Percentiles rank a stretch among this genome's conserved stretches.
Conservation (phyloP, 2,888 invertebrate species). For the Oscheius sp. region DNA sequence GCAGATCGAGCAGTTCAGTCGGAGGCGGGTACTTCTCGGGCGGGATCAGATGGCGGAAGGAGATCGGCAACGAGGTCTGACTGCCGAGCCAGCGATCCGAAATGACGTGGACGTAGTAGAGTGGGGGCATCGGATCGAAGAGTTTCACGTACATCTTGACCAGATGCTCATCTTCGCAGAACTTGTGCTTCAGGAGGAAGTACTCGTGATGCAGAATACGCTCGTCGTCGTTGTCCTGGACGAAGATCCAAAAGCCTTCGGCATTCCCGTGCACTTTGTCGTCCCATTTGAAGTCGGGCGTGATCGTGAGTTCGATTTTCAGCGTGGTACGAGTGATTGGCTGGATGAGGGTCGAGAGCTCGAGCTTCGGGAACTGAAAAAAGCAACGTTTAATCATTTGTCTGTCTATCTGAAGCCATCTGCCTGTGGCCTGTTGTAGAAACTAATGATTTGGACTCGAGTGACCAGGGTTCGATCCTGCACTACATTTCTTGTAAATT, state of each 20-base stretch:
- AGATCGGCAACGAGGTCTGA: slow-evolving; percentile 83
- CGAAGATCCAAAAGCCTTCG: slow-evolving; percentile 80
- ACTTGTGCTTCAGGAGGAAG: slow-evolving; percentile 91
- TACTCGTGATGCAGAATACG: slow-evolving; percentile 91
- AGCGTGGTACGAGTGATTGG: slow-evolving; percentile 91
- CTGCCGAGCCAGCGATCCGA: slow-evolving; percentile 77
- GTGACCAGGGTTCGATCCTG: too few species aligned
- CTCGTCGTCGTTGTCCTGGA: slow-evolving; percentile 79
- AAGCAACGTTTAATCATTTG: neutral
- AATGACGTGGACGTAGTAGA: slow-evolving; percentile 86
- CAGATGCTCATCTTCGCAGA: slow-evolving; percentile 91
- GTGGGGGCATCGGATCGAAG: slow-evolving; percentile 96
- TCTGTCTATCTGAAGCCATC: neutral
- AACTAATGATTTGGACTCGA: too few species aligned
- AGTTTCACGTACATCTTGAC: slow-evolving; percentile 98
- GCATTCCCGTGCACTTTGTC: slow-evolving; percentile 82
- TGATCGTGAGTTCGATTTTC: slow-evolving; percentile 93
- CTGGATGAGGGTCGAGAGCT: slow-evolving; percentile 94
- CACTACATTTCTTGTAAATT: too few species aligned
- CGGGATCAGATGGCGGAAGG: slow-evolving; percentile 93
- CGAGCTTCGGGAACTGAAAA: slow-evolving; percentile 86
- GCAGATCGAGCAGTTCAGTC: slow-evolving; percentile 94
- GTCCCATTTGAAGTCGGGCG: slow-evolving; percentile 99
- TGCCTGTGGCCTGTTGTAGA: too few species aligned
- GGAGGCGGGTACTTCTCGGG: slow-evolving; percentile 98